Base-by-base conservation (phyloP, 2,113 vertebrate species). In the Stegostoma tigrinum region DNA sequence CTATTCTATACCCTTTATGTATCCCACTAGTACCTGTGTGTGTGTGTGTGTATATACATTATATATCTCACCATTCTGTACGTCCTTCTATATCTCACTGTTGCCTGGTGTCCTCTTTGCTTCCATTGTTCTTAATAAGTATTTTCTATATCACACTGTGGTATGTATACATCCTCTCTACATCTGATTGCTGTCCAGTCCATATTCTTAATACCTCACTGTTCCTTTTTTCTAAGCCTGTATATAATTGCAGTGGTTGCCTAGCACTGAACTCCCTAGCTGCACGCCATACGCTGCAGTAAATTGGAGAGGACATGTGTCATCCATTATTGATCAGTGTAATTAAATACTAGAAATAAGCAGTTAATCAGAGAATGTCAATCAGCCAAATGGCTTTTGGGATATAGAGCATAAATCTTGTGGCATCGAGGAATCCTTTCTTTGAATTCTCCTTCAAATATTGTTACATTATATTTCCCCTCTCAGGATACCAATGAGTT, bases 311-410 rank as follows among this genome's bases (percentile, higher is more conserved):
- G 87, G 55, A 91, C 87, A n/a, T 61, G 12, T 64, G 52, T 91
- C 55, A 91, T 91, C 87, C 55, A 91, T 91, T 91, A 91, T 91
- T 91, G 87, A 91, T 91, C 55, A n/a, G 52, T n/a, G 87, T 61
- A 91, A 19, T 91, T 61, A 91, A 91, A 64, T 91, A 91, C 30
- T 34, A 89, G 48, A 89, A 89, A 89, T 89, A 89, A 89, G 48
- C 86, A 89, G 48, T 64, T 61, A n/a, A 61, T 61, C 87, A 30
- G 87, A 55, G 55, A 91, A 91, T 91, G 87, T 61, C 52, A 91
- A 91, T 91, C 87, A 91, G 52, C 87, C 87, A 64, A 61, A 91
- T 34, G 87, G 34, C 30, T 42, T 61, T 91, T 91, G 87, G 27
- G 30, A 61, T 61, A 27, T 55, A 91, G 87, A 17, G 52, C 30